Evolutionary conservation across 2,113 vertebrate species (phyloP), one percentile per base, ranked within the genome.

Genomic region (Gadus macrocephalus): DNA sequence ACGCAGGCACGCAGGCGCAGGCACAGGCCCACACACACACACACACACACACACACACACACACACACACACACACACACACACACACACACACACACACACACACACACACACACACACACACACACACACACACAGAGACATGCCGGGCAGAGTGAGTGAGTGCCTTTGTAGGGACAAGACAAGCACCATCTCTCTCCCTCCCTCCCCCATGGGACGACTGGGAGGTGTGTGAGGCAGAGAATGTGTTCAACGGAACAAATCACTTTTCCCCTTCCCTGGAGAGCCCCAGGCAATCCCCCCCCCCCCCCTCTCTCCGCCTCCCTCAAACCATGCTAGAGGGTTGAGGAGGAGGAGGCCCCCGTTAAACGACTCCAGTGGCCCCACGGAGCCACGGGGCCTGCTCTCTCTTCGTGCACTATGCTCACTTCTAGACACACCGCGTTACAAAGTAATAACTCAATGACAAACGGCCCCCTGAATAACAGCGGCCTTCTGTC

Each of bases 381-480:
- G 75, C 76, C 73, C 73, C 79, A 64, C 70, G 64, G 74, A 79
- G 17, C 68, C 58, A 67, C 25, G 55, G 2, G 25, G 68, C 69
- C 66, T 35, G 75, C 78, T 73, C 70, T 38, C 17, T 17, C 55
- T n/a, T 17, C 55, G 3, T n/a, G 9, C 55, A 58, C 55, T 58
- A n/a, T 53, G 76, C 79, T 76, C 71, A 74, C 68, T 74, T 79
- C 22, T 66, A 69, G 20, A 66, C 53, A 16, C 19, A 49, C 69
- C 8, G 72, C 11, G 64, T 73, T 80, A 78, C 72, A 80, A 83
- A 71, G 73, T 79, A 84, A 88, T 84, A 75, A 81, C 70, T 59
- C 68, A 20, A 73, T 69, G 80, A 77, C 8, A 72, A 77, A 76
- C 62, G 31, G 69, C 68, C 61, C 53, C 55, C 25, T 35, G 16